phyloP scores from a whole-genome alignment of 1,140 invertebrate species.

The Patella vulgata region DNA sequence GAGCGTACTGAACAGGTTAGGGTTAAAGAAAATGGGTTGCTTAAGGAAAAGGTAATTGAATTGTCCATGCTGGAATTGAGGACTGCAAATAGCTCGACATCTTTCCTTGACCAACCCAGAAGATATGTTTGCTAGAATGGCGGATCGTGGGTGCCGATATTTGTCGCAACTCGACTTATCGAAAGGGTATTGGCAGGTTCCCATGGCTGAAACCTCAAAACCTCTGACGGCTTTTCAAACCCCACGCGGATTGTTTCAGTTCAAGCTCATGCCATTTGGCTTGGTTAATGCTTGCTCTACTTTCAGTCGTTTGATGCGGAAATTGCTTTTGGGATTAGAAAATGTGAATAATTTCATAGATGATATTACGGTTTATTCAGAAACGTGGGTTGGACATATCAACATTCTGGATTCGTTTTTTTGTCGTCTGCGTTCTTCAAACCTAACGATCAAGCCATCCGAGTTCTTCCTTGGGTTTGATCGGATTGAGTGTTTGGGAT shows the following conservation, averaged over 20 bases:
- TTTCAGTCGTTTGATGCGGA: conserved; percentile 49
- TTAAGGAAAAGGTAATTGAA: too few species aligned
- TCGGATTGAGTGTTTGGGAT: conserved; percentile 13
- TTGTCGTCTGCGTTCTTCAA: conserved; percentile 1
- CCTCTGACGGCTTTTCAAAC: conserved; percentile 35
- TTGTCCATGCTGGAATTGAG: too few species aligned
- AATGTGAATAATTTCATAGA: conserved; percentile 34
- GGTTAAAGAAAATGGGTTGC: too few species aligned
- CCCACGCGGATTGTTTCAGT: conserved; percentile 29
- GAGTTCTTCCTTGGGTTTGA: conserved; percentile 24
- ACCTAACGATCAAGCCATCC: conserved; percentile 12
- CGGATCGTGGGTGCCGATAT: not conserved
- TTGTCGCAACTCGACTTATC: conserved; percentile 64
- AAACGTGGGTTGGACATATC: conserved; percentile 19
- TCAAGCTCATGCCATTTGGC: conserved; percentile 48
- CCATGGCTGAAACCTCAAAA: conserved; percentile 39
- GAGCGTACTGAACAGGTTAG: too few species aligned
- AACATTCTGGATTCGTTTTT: conserved; percentile 12
- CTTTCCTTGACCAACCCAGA: too few species aligned
- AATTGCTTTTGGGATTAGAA: conserved; percentile 30
- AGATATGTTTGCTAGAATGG: too few species aligned
- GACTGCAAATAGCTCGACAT: too few species aligned
- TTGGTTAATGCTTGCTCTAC: conserved; percentile 40
- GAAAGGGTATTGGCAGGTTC: conserved; percentile 68
- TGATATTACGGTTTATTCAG: conserved; percentile 6